Evolutionary conservation across 2,888 invertebrate species (phyloP).

Genomic region (Diarsia brunnea): DNA sequence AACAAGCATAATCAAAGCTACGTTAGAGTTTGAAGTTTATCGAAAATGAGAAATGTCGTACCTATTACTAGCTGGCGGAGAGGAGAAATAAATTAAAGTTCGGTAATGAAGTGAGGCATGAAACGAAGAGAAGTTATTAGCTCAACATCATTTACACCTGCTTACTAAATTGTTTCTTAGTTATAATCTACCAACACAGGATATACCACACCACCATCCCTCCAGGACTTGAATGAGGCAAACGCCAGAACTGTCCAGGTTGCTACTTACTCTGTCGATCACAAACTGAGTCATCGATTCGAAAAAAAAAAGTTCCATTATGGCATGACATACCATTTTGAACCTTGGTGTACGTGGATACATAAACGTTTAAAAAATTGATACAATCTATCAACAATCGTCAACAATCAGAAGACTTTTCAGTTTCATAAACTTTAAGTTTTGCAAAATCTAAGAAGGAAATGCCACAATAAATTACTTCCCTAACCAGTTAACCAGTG

Average conservation of each 20-base stretch:
- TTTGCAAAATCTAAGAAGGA: neutral
- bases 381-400: neutral
- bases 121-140: conserved; percentile 28
- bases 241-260: no score
- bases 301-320: no score
- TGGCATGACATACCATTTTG: neutral
- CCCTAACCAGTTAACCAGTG: conserved; percentile 46
- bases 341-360: neutral
- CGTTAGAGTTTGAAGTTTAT: conserved; percentile 79
- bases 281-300: no score
- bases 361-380: neutral
- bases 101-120: conserved; percentile 59
- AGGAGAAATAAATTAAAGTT: conserved; percentile 72
- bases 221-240: no score
- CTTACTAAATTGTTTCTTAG: conserved; percentile 25
- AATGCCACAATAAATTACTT: conserved; percentile 21
- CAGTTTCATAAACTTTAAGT: no score
- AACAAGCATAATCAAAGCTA: conserved; percentile 76
- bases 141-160: conserved; percentile 23
- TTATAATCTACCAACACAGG: neutral
- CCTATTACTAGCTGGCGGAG: conserved; percentile 29
- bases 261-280: no score
- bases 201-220: no score
- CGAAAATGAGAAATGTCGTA: conserved; percentile 76
- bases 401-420: neutral